Evolutionary conservation across 2,797 vertebrate genomes (phyloP).

Genomic region (Ceryle rudis): DNA sequence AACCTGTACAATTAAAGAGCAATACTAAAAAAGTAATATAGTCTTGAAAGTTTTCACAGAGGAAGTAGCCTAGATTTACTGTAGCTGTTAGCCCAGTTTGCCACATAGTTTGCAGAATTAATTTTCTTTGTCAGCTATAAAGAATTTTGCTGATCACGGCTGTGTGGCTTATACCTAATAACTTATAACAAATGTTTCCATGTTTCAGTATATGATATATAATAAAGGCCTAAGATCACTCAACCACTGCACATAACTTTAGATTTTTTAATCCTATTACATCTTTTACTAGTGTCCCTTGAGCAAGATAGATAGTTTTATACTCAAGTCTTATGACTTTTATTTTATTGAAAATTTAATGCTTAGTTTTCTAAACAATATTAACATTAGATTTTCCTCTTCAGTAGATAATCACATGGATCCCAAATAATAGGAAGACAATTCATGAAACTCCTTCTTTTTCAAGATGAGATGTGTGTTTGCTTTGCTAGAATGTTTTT

Average conservation of each 20-base stretch:
- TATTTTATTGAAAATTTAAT: background rate
- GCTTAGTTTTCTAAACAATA: background rate
- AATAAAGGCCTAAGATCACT: background rate
- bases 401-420: background rate
- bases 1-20: background rate
- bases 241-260: background rate
- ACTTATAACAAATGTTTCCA: background rate
- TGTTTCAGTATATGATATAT: background rate
- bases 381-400: background rate
- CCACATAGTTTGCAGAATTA: background rate
- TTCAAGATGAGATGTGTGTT: background rate
- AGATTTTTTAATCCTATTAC: background rate
- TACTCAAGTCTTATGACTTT: background rate
- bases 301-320: background rate
- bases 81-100: background rate
- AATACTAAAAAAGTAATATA: background rate
- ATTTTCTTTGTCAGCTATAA: constrained; percentile 3
- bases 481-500: background rate
- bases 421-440: background rate
- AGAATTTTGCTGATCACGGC: background rate
- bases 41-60: background rate
- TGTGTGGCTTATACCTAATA: background rate
- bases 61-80: background rate
- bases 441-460: background rate
- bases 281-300: background rate